Percentiles rank a stretch among this genome's conserved stretches.
Evolutionary conservation across 2,113 vertebrate species (phyloP).

Genomic region (Marmota flaviventris): DNA sequence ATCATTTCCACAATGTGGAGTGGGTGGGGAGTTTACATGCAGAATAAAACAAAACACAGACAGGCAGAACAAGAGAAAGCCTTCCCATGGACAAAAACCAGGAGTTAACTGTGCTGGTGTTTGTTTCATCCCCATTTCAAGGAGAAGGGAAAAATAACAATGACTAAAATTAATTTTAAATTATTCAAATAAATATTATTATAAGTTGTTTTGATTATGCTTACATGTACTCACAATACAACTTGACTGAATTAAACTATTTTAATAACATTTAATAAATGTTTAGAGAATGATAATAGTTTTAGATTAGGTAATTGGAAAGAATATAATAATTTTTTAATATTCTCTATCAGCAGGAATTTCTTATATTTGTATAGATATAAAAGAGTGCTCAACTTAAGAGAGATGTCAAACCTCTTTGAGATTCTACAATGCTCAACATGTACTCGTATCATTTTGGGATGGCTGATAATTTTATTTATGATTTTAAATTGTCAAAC

Average conservation of each 20-base stretch:
- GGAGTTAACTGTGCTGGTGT: not conserved
- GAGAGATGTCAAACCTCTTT: not conserved
- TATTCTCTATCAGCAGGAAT: not conserved
- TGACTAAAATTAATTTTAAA: not conserved
- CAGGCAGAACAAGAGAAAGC: not conserved
- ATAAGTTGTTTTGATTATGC: slow-evolving; percentile 37
- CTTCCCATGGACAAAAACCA: not conserved
- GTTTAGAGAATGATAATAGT: not conserved
- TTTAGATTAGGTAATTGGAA: slow-evolving; percentile 47
- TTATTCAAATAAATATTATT: slow-evolving; percentile 8
- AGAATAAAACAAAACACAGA: not conserved
- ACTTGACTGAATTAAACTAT: not conserved
- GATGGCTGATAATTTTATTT: slow-evolving; percentile 34
- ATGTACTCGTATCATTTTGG: not conserved
- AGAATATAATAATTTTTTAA: not conserved
- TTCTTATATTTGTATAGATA: not conserved
- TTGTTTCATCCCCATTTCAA: not conserved
- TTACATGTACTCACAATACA: not conserved
- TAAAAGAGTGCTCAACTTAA: not conserved
- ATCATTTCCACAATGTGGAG: not conserved
- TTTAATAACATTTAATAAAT: slow-evolving; percentile 36
- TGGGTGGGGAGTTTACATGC: not conserved
- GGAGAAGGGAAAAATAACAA: not conserved
- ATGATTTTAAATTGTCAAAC: slow-evolving; percentile 34
- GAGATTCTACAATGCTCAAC: not conserved